These are phyloP conservation scores for Alca torda DNA, from an alignment of 2,797 vertebrate genomes.

Conservation along the genomic window DNA sequence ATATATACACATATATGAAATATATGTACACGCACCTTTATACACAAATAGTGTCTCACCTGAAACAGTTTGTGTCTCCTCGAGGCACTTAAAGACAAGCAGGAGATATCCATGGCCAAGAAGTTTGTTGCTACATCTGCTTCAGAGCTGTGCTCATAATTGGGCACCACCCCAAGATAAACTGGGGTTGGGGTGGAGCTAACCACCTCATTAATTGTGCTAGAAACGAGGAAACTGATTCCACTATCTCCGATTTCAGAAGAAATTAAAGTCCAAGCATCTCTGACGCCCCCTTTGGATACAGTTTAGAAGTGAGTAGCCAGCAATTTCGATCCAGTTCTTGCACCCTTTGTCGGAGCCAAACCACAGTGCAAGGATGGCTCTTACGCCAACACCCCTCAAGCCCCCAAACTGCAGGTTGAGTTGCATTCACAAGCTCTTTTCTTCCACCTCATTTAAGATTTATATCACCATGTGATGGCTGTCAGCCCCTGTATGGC, in stretches of 20 bases:
- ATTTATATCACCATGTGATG: neutral
- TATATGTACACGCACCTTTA: neutral
- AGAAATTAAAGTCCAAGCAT: neutral
- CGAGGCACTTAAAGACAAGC: neutral
- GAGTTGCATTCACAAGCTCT: neutral
- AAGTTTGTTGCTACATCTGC: neutral
- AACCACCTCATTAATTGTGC: constrained; percentile 3
- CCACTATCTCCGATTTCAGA: neutral
- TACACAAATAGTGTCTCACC: constrained; percentile 6
- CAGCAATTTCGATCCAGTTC: neutral
- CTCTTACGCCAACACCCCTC: neutral
- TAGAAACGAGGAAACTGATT: neutral
- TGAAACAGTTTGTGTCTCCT: neutral
- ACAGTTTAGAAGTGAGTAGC: neutral
- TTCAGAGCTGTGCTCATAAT: neutral
- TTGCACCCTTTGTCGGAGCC: neutral
- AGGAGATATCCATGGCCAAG: neutral
- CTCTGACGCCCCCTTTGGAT: constrained; percentile 11
- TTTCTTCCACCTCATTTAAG: neutral
- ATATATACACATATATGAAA: neutral
- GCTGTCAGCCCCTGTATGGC: neutral
- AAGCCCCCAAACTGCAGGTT: neutral
- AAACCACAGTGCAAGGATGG: neutral
- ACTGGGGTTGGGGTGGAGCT: constrained; percentile 1
- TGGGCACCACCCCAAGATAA: neutral